Conservation (phyloP, 2,113 vertebrate genomes). For the Thunnus thynnus region DNA sequence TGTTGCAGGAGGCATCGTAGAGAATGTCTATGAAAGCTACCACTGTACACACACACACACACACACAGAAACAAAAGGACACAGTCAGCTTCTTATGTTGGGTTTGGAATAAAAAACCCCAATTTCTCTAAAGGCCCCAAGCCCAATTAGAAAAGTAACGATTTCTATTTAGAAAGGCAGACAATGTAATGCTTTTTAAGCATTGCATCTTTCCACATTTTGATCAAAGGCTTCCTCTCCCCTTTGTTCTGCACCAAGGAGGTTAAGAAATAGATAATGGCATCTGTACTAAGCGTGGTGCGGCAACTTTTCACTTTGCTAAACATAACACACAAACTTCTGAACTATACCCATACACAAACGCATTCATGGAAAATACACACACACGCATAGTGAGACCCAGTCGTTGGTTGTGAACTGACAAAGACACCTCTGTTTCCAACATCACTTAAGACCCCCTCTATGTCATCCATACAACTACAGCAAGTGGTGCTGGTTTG, state of each 20-base stretch:
- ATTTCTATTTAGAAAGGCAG: conserved; percentile 42
- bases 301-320: conserved; percentile 7
- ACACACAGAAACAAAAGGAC: neutral
- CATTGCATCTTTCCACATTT: conserved; percentile 40
- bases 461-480: conserved; percentile 42
- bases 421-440: conserved; percentile 54
- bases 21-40: neutral
- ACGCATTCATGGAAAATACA: neutral
- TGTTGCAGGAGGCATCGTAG: conserved; percentile 4
- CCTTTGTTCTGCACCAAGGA: conserved; percentile 36
- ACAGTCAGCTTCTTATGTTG: conserved; percentile 5
- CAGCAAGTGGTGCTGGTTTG: conserved; percentile 22
- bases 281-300: neutral
- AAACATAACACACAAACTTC: neutral
- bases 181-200: conserved; percentile 48
- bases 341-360: conserved; percentile 14
- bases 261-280: neutral
- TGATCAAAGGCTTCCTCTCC: conserved; percentile 40
- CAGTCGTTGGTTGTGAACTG: conserved; percentile 31
- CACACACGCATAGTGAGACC: neutral
- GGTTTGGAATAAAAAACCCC: conserved; percentile 9
- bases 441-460: conserved; percentile 34
- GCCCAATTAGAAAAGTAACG: conserved; percentile 44
- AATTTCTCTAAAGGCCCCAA: conserved; percentile 35
- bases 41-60: neutral